Base-by-base conservation (phyloP, 1,140 invertebrate genomes). In the Physella acuta region DNA sequence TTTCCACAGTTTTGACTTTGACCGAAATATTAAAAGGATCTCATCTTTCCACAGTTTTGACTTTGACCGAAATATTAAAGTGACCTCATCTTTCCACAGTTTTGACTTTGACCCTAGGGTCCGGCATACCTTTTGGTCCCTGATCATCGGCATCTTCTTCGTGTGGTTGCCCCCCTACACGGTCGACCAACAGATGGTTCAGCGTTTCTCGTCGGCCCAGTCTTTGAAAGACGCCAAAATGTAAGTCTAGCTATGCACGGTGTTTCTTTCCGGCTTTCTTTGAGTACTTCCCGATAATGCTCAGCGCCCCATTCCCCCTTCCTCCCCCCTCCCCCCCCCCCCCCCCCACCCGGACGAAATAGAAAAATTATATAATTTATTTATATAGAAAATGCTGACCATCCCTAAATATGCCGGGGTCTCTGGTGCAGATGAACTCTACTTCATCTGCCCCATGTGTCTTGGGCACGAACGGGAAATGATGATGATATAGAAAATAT, bases 51-150 rank as follows among this genome's bases (percentile, higher is more conserved):
- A n/a, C n/a, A n/a, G n/a, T n/a, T n/a, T n/a, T n/a, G n/a, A n/a
- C n/a, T n/a, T n/a, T n/a, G n/a, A n/a, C n/a, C n/a, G n/a, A 44
- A 44, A 20, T 20, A 11, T 8, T 44, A 44, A 44, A 44, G 20
- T 44, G 20, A 44, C 20, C 20, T 44, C 24, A 34, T 24, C 16
- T 60, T 30, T 58, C 73, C 76, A 55, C 71, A 94, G 93, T 80
- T 89, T 93, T 82, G 88, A 91, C 81, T 84, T 90, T 1, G 89
- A 90, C 81, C 93, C 92, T 0, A 91, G 90, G 0, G 88, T 90
- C 0, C 88, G 94, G 20, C 93, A 96, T 78, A 93, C 92, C 17
- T 92, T 95, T 77, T 97, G 93, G 89, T 91, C 92, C 1, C 88
- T 96, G 33, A 88, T 92, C 2, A 86, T 97, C 67, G 94, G 94